phyloP scores from a whole-genome alignment of 2,113 vertebrate species.

The Mus musculus region GRCm39 chr16:10486001-10486500 shows the following conservation, averaged over 20 bases:
- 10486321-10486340: constrained; percentile 57
- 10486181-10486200: too few species aligned
- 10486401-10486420: constrained; percentile 42
- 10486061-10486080: background rate
- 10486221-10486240: too few species aligned
- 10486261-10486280: background rate
- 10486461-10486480: constrained; percentile 34
- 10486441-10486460: constrained; percentile 73
- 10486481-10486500: constrained; percentile 67
- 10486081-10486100: background rate
- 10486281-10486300: constrained; percentile 29
- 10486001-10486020: background rate
- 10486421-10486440: constrained; percentile 59
- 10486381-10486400: background rate
- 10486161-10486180: too few species aligned
- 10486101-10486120: background rate
- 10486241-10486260: too few species aligned
- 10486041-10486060: background rate
- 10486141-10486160: too few species aligned
- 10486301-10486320: constrained; percentile 36
- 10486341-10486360: constrained; percentile 71
- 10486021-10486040: background rate
- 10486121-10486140: too few species aligned
- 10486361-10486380: constrained; percentile 53
- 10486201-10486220: too few species aligned